A percentile compares a stretch with the other conserved stretches of the same genome.
Evolutionary conservation across 2,113 vertebrate species (phyloP).

Genomic region (Nycticorax nycticorax): DNA sequence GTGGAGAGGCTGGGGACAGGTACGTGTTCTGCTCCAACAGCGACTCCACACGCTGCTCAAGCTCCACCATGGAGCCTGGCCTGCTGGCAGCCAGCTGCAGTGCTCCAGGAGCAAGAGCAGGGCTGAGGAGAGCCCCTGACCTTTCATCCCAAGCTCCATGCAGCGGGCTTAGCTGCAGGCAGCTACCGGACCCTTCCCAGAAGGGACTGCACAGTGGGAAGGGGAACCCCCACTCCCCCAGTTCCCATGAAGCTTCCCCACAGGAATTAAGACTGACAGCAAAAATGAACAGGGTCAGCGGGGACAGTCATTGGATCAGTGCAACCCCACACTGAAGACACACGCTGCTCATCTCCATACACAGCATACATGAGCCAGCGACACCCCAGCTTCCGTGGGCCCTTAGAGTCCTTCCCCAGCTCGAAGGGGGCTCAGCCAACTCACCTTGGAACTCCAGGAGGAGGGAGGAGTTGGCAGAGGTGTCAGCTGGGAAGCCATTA

Average conservation of each 20-base stretch:
- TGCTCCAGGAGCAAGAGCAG: rapidly evolving
- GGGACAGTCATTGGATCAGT: neutral
- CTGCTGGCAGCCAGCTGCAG: rapidly evolving
- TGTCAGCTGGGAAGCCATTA: slow-evolving; percentile 84
- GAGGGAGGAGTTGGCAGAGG: slow-evolving; percentile 87
- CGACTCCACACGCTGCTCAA: rapidly evolving
- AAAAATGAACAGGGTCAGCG: neutral
- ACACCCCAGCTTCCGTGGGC: neutral
- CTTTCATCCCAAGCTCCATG: neutral
- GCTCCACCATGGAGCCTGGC: neutral
- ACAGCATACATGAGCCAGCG: neutral
- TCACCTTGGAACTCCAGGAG: slow-evolving; percentile 94
- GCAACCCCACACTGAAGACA: neutral
- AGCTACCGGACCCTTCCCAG: neutral
- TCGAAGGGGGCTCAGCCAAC: neutral
- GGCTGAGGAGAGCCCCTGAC: neutral
- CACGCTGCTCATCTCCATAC: neutral
- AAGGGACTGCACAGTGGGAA: neutral
- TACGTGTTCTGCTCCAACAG: neutral
- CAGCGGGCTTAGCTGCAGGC: neutral
- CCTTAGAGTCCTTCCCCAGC: too few species aligned
- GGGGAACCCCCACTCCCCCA: neutral
- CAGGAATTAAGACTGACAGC: neutral
- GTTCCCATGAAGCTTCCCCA: neutral
- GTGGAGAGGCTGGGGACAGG: neutral